Evolutionary conservation across 2,888 invertebrate species (phyloP), one percentile per base, ranked within the genome.

Genomic region (Hedychridium roseum): DNA sequence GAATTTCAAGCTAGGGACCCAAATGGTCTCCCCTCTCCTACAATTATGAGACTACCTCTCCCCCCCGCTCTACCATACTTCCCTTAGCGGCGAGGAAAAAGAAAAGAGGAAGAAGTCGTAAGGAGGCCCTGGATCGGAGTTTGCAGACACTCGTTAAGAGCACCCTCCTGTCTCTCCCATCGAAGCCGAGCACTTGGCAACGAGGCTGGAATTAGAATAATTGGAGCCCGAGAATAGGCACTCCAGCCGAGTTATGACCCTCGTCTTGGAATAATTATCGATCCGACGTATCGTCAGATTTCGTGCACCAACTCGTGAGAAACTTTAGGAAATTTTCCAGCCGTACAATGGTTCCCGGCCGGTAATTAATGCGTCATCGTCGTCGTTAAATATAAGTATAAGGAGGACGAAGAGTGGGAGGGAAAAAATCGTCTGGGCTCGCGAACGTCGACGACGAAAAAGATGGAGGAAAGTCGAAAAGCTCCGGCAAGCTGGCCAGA

Each of bases 1-100:
- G 12, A 48, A 35, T 49, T 37, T 16, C 35, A 31, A 43, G 43
- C 48, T 36, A 38, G 46, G 50, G 48, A 44, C 50, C 54, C 36
- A 64, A 62, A 64, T 64, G 57, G 65, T 64, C 61, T 62, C 52
- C 61, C 48, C 52, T 47, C 50, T 46, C 42, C 44, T 50, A 48
- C 57, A 64, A 62, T 62, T 62, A 62, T 46, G 44, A 43, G 44
- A 34, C 47, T 39, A 50, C 37, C 27, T 28, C 16, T 12, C 38
- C 28, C 39, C 35, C 43, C 31, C 40, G 37, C 27, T 28, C 16
- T 12, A 34, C 28, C 39, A 28, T 44, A 27, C 40, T 15, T 43
- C 41, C 43, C 37, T 27, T 28, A 7, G 23, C 28, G 39, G 4
- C 12, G 4, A 14, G 6, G 16, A 15, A 32, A 18, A 7, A 12